Base-by-base conservation (phyloP, 1,140 invertebrate species). In the Hormaphis cornu region DNA sequence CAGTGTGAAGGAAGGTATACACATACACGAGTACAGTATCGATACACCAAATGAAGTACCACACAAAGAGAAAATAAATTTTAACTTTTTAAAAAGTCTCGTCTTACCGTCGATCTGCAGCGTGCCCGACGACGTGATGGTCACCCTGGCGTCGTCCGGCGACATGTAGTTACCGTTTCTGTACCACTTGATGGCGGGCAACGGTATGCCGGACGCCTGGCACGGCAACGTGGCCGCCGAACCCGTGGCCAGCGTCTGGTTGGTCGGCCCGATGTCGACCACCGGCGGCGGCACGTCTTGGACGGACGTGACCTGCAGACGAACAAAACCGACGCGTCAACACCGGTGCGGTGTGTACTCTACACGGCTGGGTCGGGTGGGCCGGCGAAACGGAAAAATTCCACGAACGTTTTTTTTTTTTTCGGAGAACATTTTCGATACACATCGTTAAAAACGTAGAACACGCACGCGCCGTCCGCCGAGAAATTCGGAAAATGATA, bases 251-350 rank as follows among this genome's bases (percentile, higher is more conserved):
- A 95, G 77, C 0, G 93, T 97, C 80, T 95, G 93, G 80, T 96
- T 96, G 37, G 88, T 84, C 20, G 93, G 91, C 1, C 91, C 92
- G 50, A 93, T 82, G 75, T 89, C 85, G 69, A 97, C 94, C 69
- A 95, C 88, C 20, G 94, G 94, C 2, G 94, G 94, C 5, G 92
- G 90, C 7, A 87, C 82, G 74, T 90, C 87, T 71, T 88, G 87
- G 7, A 87, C 80, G 18, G 87, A 87, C 28, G 84, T 87, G 2
- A 90, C 86, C 83, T 87, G 72, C 18, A 75, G 74, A 28, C 20
- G 22, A 37, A 79, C 80, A 90, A 85, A 83, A 86, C n/a, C n/a
- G n/a, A 73, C 40, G 95, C 81, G 75, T 85, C 87, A 26, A 90
- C 89, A 40, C 88, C 84, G 7, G 87, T 86, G 28, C 88, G 89